Percentiles rank a stretch among this genome's conserved stretches.
Evolutionary conservation across 2,797 vertebrate species (phyloP).

Genomic region (Scolopax bukidnonensis): DNA sequence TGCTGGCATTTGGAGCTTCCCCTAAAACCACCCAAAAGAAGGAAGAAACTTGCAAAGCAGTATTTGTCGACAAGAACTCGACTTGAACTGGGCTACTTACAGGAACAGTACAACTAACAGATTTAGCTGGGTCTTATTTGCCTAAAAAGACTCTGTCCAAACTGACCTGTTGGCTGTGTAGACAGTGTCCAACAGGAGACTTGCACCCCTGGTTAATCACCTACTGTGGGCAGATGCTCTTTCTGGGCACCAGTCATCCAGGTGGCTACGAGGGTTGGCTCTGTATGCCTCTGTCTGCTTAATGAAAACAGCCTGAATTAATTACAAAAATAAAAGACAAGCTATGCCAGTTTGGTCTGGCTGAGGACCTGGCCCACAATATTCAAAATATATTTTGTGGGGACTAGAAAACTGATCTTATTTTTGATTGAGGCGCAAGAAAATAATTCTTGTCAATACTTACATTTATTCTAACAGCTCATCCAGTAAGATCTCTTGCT

Average conservation of each 20-base stretch:
- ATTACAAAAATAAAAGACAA: not conserved
- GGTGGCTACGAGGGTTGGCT: conserved; percentile 6
- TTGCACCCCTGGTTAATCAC: not conserved
- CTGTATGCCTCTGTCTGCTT: not conserved
- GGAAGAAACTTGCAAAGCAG: not conserved
- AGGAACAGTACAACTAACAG: not conserved
- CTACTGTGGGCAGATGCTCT: not conserved
- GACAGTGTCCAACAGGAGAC: not conserved
- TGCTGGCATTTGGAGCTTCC: not conserved
- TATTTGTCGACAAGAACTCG: not conserved
- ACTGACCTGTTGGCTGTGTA: not conserved
- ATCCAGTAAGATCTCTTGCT: not conserved
- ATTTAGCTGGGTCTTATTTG: not conserved
- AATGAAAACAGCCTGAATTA: not conserved
- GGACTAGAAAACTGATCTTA: not conserved
- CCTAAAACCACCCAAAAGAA: not conserved
- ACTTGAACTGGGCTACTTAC: not conserved
- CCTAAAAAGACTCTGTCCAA: not conserved
- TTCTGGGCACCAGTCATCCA: not conserved
- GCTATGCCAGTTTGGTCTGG: not conserved
- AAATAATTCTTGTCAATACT: not conserved
- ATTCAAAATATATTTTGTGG: not conserved
- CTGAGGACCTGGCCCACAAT: not conserved
- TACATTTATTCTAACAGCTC: not conserved
- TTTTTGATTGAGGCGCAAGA: not conserved